Base-by-base conservation (phyloP, 2,888 invertebrate species). In the Aproaerema taeniolella region DNA sequence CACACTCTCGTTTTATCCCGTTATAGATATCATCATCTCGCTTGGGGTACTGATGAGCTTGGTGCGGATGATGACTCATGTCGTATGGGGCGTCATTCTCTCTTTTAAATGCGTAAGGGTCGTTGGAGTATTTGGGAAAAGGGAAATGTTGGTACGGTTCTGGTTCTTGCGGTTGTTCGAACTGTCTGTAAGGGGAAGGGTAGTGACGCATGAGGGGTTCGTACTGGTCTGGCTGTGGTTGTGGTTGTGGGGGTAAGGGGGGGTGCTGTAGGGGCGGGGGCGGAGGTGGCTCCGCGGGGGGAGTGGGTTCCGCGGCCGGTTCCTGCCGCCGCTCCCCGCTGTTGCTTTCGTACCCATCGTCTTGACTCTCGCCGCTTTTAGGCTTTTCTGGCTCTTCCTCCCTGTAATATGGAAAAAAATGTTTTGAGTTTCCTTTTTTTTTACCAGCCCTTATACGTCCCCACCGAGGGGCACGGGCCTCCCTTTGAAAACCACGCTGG, bases 281-380 rank as follows among this genome's bases (percentile, higher is more conserved):
- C 30, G 41, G 38, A 20, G 37, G 43, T 69, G 67, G 58, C 63
- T 67, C 64, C 65, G 68, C 26, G 67, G 55, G 74, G 39, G 55
- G 52, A 29, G 52, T 50, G 45, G 53, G 54, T 49, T 59, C 58
- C 45, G 58, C 58, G 44, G 58, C 60, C 49, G 52, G 56, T 55
- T 58, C 60, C 72, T 25, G 34, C 13, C 34, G 79, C 69, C 70
- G 79, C 76, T 86, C 85, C 65, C 86, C 90, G 64, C 90, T 90
- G 57, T 89, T 93, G 82, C 94, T 93, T 88, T 95, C 95, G 88
- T 95, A 95, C 53, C 95, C 95, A 88, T 95, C 95, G 88, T 95
- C 95, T 67, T 93, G 92, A 10, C 31, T 63, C 91, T 92, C 86
- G 95, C 95, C 64, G 91, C 72, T 72, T 24, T 79, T 83, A 68